phyloP scores from a whole-genome alignment of 2,113 vertebrate genomes.

The Solenodon paradoxus region DNA sequence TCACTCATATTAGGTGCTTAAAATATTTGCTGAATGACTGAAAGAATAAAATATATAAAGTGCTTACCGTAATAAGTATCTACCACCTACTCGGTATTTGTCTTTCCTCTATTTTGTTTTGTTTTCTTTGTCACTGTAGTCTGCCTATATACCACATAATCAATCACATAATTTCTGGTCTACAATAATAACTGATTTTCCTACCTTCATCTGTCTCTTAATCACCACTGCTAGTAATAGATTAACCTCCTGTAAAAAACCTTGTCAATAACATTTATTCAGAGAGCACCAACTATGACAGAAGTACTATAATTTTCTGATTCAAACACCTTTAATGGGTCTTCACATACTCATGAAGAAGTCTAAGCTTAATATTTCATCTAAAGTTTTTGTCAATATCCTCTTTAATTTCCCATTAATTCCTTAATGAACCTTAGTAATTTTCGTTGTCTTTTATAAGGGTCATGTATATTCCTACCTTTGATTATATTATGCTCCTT shows the following conservation, averaged over 20 bases:
- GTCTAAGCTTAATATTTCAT: not conserved
- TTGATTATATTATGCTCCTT: not conserved
- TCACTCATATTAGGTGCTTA: not conserved
- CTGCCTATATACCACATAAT: not conserved
- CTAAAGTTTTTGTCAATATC: not conserved
- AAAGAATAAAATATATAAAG: not conserved
- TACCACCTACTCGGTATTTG: too few species aligned
- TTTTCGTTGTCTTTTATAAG: not conserved
- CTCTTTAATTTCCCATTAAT: not conserved
- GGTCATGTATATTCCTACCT: not conserved
- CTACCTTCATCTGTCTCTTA: not conserved
- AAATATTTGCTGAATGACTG: not conserved
- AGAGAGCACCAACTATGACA: not conserved
- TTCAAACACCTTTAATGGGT: not conserved
- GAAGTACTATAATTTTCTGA: not conserved
- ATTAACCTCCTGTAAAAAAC: not conserved
- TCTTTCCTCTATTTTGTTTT: not conserved
- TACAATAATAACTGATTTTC: not conserved
- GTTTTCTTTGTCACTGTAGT: not conserved
- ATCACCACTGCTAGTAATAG: not conserved
- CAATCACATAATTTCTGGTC: not conserved
- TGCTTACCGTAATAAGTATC: not conserved
- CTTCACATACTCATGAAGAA: not conserved
- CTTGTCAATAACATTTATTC: not conserved
- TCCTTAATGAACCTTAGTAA: not conserved